Evolutionary conservation across 2,888 invertebrate species (phyloP).

Genomic region (Diogma glabrata): DNA sequence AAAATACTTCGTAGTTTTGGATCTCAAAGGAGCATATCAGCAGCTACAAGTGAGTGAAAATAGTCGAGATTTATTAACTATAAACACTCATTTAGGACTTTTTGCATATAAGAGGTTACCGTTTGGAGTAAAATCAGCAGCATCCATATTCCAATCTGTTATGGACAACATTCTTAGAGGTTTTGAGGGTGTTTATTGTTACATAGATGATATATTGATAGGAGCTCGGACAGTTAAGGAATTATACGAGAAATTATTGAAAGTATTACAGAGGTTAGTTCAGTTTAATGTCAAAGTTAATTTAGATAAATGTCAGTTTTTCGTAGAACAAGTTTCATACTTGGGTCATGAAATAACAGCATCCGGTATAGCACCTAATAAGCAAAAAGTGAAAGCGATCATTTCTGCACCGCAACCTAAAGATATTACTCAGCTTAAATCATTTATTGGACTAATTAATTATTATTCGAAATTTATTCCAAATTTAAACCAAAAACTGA

Average conservation of each 20-base stretch:
- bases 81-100: too few relatives aligned
- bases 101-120: too few relatives aligned
- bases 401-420: neutral
- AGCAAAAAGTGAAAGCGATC: constrained; percentile 5
- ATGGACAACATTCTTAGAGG: neutral
- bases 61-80: too few relatives aligned
- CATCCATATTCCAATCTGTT: neutral
- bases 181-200: neutral
- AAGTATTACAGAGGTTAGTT: neutral
- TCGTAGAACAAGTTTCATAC: too few relatives aligned
- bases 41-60: neutral
- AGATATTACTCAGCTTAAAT: neutral
- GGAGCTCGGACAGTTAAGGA: neutral
- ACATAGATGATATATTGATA: constrained; percentile 6
- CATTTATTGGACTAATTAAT: constrained; percentile 3
- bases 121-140: too few relatives aligned
- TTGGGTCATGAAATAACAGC: neutral
- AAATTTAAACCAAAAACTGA: neutral
- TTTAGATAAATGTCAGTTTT: too few relatives aligned
- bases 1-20: neutral
- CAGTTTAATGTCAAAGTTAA: constrained; percentile 1
- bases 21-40: neutral
- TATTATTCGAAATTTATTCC: neutral
- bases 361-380: neutral
- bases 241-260: neutral